These are phyloP conservation scores for Nyctibius grandis DNA, from an alignment of 2,797 vertebrate genomes.

Conservation along the genomic window DNA sequence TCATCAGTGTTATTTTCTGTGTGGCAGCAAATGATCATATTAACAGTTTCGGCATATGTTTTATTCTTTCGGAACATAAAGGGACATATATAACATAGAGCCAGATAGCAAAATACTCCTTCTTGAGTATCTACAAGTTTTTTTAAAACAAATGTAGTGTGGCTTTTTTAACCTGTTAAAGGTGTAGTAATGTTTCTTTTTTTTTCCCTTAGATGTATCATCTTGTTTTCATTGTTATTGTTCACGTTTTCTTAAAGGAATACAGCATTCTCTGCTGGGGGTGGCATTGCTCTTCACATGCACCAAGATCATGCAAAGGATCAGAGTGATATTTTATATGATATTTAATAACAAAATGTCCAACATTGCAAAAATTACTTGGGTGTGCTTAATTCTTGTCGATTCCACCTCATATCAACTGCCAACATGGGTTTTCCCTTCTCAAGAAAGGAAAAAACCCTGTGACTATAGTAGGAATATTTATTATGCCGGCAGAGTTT, in stretches of 20 bases:
- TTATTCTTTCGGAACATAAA: not conserved
- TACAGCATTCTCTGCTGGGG: constrained; percentile 59
- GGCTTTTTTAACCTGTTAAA: constrained; percentile 34
- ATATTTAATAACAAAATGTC: constrained; percentile 65
- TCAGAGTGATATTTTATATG: constrained; percentile 45
- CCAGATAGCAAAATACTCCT: not conserved
- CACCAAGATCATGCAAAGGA: constrained; percentile 36
- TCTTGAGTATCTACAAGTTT: not conserved
- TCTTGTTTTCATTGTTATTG: constrained; percentile 69
- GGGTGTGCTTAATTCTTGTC: constrained; percentile 39
- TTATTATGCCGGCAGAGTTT: constrained; percentile 67
- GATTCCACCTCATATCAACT: constrained; percentile 14
- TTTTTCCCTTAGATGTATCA: not conserved
- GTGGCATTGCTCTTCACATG: constrained; percentile 54
- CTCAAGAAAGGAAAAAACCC: not conserved
- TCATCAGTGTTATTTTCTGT: constrained; percentile 25
- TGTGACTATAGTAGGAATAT: constrained; percentile 49
- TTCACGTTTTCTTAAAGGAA: constrained; percentile 71
- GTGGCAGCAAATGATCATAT: not conserved
- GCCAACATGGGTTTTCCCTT: constrained; percentile 3
- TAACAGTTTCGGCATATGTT: not conserved
- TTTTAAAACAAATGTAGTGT: not conserved
- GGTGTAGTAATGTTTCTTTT: not conserved
- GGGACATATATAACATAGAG: not conserved
- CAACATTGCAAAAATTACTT: constrained; percentile 53